These are phyloP conservation scores for Istiophorus platypterus DNA, from an alignment of 2,113 vertebrate genomes.

Conservation along the genomic window DNA sequence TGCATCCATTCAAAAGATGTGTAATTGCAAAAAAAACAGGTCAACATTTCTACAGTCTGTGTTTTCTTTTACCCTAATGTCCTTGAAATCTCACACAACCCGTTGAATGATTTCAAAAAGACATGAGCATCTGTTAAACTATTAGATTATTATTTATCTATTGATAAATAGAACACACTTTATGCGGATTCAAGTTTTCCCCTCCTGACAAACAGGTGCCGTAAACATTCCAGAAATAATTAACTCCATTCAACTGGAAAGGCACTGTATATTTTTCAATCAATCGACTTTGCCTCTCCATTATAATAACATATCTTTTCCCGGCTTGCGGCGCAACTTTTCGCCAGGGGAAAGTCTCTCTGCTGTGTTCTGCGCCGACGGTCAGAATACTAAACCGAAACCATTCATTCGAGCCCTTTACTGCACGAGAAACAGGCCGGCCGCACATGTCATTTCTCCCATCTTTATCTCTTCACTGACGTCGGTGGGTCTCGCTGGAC, in stretches of 20 bases:
- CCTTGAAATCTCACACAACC: not conserved
- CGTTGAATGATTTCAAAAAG: not conserved
- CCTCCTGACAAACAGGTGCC: not conserved
- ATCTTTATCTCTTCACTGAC: slow-evolving; percentile 59
- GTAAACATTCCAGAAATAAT: slow-evolving; percentile 35
- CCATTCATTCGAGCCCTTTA: slow-evolving; percentile 60
- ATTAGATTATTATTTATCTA: too few relatives aligned
- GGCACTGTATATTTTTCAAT: slow-evolving; percentile 32
- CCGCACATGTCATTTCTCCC: slow-evolving; percentile 44
- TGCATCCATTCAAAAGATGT: not conserved
- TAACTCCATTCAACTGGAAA: slow-evolving; percentile 27
- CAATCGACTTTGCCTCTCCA: not conserved
- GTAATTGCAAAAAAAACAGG: too few relatives aligned
- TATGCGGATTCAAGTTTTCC: not conserved
- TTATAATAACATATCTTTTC: slow-evolving; percentile 40
- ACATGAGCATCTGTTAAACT: not conserved
- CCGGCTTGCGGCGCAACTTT: slow-evolving; percentile 33
- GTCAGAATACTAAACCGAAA: slow-evolving; percentile 64
- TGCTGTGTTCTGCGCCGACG: slow-evolving; percentile 36
- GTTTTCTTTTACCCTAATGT: not conserved
- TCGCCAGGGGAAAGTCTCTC: slow-evolving; percentile 44
- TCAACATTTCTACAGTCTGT: not conserved
- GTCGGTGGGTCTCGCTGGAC: slow-evolving; percentile 46
- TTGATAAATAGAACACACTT: not conserved
- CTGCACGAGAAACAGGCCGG: slow-evolving; percentile 22